Evolutionary conservation across 2,797 vertebrate genomes (phyloP), one percentile per base, ranked within the genome.

Genomic region (Lateolabrax maculatus): DNA sequence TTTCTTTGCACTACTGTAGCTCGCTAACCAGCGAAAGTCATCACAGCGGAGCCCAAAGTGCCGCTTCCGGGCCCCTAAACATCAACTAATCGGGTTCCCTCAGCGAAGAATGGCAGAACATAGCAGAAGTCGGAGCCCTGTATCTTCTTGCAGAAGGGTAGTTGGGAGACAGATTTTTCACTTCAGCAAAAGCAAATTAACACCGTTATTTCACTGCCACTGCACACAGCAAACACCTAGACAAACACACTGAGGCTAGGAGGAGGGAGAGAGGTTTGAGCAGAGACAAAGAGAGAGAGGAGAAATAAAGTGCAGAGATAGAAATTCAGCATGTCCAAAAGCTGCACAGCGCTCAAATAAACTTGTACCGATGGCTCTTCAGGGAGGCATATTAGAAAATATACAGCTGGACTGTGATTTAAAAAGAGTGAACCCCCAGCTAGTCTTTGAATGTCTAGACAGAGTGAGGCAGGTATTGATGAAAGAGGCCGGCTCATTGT

Each of bases 121-220:
- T 27, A 46, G 68, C 44, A 57, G 60, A 84, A 85, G 76, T 64
- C 36, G 10, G 36, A 65, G 83, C 75, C 80, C 57, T 19, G 66
- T 37, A 16, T 71, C 10, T 57, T 74, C 51, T 65, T 13, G 5
- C 46, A 34, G 63, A 57, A 27, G 53, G 63, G 67, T 36, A 39
- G 60, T 70, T 41, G 69, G 64, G 36, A 76, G 87, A 85, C 15
- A 23, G 85, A 87, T 86, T 83, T 87, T 87, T 88, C 77, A 81
- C 68, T 76, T 62, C 82, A 6, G 68, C 73, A 65, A 87, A 94
- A 94, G 76, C 83, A 84, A 89, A 94, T 94, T 84, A 90, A 85
- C 46, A 8, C 43, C 1, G 29, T 80, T 80, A 79, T 76, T 83
- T 83, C 56, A n/a, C 67, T 67, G 51, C 39, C 65, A 72, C 61